These are phyloP conservation scores for Aythya baeri DNA, from an alignment of 2,113 vertebrate species.

Conservation along the genomic window DNA sequence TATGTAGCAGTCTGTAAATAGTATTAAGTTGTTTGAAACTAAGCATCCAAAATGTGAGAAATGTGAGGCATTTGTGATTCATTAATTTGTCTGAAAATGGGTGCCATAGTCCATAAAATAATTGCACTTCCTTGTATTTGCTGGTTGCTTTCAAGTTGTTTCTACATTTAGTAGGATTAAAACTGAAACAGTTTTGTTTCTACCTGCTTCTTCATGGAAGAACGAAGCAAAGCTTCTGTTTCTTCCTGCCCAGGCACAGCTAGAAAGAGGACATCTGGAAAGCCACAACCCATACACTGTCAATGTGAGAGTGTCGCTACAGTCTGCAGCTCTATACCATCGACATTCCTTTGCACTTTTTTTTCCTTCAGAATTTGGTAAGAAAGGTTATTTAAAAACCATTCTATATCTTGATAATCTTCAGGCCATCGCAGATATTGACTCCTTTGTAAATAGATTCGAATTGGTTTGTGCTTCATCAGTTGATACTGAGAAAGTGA, in stretches of 20 bases:
- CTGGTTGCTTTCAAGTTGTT: neutral
- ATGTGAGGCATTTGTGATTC: neutral
- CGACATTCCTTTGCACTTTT: constrained; percentile 29
- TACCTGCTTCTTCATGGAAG: neutral
- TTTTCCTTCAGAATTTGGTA: constrained; percentile 77
- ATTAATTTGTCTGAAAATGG: neutral
- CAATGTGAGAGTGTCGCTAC: neutral
- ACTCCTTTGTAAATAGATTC: constrained; percentile 79
- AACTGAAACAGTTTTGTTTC: neutral
- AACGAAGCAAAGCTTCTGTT: neutral
- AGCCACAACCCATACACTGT: neutral
- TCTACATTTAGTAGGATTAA: neutral
- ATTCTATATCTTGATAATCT: constrained; percentile 86
- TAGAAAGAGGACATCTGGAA: neutral
- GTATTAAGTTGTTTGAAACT: neutral
- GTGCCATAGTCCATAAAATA: neutral
- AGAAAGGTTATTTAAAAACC: constrained; percentile 85
- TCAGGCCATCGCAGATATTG: constrained; percentile 87
- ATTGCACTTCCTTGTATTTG: neutral
- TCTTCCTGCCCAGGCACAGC: neutral
- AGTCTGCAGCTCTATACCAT: constrained; percentile 23
- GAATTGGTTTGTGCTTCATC: constrained; percentile 80
- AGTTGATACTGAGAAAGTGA: constrained; percentile 86
- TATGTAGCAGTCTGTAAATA: neutral
- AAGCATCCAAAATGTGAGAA: neutral